A percentile compares a stretch with the other conserved stretches of the same genome.
Conservation (phyloP, 1,140 invertebrate genomes). For the Papilio aristodemus region DNA sequence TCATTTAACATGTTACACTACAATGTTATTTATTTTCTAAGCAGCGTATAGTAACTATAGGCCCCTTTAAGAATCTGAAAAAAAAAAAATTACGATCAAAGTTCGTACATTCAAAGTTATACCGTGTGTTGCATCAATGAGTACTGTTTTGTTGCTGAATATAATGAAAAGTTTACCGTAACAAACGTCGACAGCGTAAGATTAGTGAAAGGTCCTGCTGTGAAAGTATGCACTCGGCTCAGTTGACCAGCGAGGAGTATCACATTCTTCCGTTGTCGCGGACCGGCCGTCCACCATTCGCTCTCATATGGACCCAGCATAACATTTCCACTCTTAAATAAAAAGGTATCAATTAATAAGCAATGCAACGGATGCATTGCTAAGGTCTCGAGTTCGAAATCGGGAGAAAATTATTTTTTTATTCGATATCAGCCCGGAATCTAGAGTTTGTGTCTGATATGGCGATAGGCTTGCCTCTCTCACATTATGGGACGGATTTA, state of each 20-base stretch:
- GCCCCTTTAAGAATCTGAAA: constrained; percentile 72
- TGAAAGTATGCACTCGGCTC: constrained; percentile 50
- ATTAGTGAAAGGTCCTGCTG: constrained; percentile 63
- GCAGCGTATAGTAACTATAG: constrained; percentile 68
- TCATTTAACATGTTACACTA: neutral
- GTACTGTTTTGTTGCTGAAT: too few species aligned
- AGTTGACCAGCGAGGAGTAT: constrained; percentile 57
- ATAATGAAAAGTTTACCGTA: constrained; percentile 40
- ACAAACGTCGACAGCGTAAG: constrained; percentile 65
- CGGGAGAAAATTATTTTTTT: too few species aligned
- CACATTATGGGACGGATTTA: too few species aligned
- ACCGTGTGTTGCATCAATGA: too few species aligned
- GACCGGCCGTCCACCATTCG: constrained; percentile 52
- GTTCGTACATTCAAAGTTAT: too few species aligned
- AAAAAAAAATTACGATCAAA: constrained; percentile 31
- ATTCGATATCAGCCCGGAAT: too few species aligned
- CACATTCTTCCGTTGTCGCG: constrained; percentile 45
- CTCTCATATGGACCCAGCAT: constrained; percentile 61
- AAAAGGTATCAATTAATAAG: neutral
- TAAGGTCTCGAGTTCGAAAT: too few species aligned
- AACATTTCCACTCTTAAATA: constrained; percentile 53
- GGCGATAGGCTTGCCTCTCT: too few species aligned
- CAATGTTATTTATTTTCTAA: constrained; percentile 49
- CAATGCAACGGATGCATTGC: neutral
- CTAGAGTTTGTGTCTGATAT: too few species aligned